Percentiles rank a stretch among this genome's conserved stretches.
phyloP scores from a whole-genome alignment of 2,888 invertebrate species.

The Melipona beecheii region DNA sequence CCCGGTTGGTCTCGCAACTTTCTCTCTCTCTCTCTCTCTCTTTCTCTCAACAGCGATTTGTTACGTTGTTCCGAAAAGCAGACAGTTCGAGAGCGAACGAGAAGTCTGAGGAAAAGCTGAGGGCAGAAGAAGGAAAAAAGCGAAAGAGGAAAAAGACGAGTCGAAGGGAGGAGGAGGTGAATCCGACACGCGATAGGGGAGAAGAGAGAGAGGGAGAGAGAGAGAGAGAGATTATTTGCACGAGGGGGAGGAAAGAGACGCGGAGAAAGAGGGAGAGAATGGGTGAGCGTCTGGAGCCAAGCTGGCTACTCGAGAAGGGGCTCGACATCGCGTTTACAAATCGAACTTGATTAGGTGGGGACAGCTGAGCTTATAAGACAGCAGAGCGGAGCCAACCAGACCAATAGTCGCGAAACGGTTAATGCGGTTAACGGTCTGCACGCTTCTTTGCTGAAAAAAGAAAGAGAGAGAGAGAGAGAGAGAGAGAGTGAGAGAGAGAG shows the following conservation, averaged over 20 bases:
- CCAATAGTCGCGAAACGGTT: constrained; percentile 83
- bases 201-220: constrained; percentile 31
- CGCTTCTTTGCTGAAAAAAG: too few species aligned
- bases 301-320: constrained; percentile 82
- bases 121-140: neutral
- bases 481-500: too few species aligned
- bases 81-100: neutral
- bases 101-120: too few species aligned
- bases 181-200: constrained; percentile 1
- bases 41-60: too few species aligned
- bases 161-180: neutral
- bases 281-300: constrained; percentile 80
- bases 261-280: constrained; percentile 54
- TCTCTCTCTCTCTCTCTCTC: neutral
- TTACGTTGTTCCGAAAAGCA: too few species aligned
- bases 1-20: neutral
- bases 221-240: constrained; percentile 27
- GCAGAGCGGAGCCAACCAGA: constrained; percentile 76
- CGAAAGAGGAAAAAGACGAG: constrained; percentile 1
- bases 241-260: constrained; percentile 12
- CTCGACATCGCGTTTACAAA: constrained; percentile 76
- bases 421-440: constrained; percentile 48
- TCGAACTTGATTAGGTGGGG: constrained; percentile 77
- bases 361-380: constrained; percentile 82
- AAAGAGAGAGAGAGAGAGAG: too few species aligned